phyloP scores from a whole-genome alignment of 2,888 invertebrate genomes.

The Pimpla rufipes region DNA sequence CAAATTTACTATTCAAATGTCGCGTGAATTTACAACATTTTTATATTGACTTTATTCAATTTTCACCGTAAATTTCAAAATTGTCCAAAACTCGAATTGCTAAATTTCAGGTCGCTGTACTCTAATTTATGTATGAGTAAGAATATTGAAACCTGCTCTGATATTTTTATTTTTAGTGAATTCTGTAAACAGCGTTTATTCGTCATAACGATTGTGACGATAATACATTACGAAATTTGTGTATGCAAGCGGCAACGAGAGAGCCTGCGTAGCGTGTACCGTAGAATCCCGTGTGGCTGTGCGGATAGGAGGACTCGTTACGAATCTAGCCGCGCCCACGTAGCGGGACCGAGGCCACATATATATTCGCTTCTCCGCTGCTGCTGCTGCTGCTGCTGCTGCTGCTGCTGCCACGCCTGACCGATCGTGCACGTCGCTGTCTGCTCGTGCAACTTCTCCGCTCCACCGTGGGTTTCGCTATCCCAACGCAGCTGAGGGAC shows the following conservation, averaged over 20 bases:
- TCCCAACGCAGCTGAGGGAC: background rate
- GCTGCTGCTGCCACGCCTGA: slow-evolving; percentile 73
- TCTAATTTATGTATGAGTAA: too few species aligned
- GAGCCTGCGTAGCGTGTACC: background rate
- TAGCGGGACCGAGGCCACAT: slow-evolving; percentile 81
- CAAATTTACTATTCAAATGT: too few species aligned
- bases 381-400: too few species aligned
- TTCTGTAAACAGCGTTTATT: too few species aligned
- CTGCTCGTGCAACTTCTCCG: slow-evolving; percentile 13
- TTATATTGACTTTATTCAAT: too few species aligned
- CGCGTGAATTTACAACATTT: too few species aligned
- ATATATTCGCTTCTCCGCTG: slow-evolving; percentile 66
- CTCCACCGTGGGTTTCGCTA: slow-evolving; percentile 21
- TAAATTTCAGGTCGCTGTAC: too few species aligned
- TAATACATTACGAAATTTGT: background rate
- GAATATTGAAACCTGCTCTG: too few species aligned
- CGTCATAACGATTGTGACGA: background rate
- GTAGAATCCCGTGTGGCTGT: background rate
- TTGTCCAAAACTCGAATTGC: too few species aligned
- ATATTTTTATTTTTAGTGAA: too few species aligned
- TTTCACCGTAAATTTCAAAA: too few species aligned
- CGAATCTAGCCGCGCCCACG: slow-evolving; percentile 82
- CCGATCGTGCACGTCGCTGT: slow-evolving; percentile 63
- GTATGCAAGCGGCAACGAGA: background rate
- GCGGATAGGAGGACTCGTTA: slow-evolving; percentile 76